phyloP scores from a whole-genome alignment of 1,140 invertebrate genomes.

The Drosophila lowei region DNA sequence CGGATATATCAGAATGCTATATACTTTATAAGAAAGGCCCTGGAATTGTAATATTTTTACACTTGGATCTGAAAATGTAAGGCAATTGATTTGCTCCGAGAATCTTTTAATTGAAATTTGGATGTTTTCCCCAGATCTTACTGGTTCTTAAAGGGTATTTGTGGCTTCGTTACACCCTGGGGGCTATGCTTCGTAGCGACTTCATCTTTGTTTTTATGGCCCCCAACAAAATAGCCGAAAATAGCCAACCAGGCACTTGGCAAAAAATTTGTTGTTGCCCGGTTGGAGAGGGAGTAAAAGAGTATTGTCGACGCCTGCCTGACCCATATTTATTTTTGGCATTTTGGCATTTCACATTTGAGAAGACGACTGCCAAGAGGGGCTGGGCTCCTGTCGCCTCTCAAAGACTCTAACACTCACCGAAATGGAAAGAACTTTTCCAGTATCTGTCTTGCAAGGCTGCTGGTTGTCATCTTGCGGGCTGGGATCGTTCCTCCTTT shows the following conservation, averaged over 20 bases:
- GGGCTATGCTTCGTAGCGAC: neutral
- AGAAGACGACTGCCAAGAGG: neutral
- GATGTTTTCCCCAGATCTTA: too few relatives aligned
- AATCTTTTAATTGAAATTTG: too few relatives aligned
- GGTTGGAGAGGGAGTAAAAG: slow-evolving; percentile 13
- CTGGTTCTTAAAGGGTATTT: neutral
- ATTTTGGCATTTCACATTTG: slow-evolving; percentile 37
- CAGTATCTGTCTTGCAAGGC: slow-evolving; percentile 70
- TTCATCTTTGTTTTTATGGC: slow-evolving; percentile 21
- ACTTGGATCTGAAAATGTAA: too few relatives aligned
- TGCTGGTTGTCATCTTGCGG: slow-evolving; percentile 67
- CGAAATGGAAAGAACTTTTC: slow-evolving; percentile 77
- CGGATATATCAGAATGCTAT: too few relatives aligned
- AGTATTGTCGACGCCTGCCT: slow-evolving; percentile 16
- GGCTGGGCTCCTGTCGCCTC: too few relatives aligned
- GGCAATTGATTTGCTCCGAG: too few relatives aligned
- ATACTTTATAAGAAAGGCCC: too few relatives aligned
- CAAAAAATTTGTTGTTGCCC: slow-evolving; percentile 12
- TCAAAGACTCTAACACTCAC: slow-evolving; percentile 36
- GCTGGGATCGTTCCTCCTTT: slow-evolving; percentile 21
- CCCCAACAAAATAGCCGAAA: slow-evolving; percentile 1
- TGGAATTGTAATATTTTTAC: too few relatives aligned
- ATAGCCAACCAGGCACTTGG: slow-evolving; percentile 23
- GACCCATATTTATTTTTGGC: slow-evolving; percentile 81
- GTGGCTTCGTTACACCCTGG: neutral